A percentile compares a stretch with the other conserved stretches of the same genome.
These are phyloP conservation scores for Mesochorus sp. DNA, from an alignment of 2,888 invertebrate species.

Conservation along the genomic window DNA sequence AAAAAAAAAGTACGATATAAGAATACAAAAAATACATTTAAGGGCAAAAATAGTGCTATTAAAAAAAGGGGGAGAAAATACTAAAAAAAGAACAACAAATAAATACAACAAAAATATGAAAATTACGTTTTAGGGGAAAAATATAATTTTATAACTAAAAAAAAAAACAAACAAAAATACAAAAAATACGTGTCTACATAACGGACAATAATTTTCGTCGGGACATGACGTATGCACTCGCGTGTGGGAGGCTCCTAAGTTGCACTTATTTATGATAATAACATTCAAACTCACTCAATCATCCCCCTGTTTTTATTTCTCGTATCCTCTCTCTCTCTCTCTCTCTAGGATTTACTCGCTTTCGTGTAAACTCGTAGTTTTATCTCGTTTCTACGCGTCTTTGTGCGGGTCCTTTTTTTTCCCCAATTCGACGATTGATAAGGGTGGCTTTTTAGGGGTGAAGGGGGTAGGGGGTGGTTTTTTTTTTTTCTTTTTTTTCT, in stretches of 20 bases:
- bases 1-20: no score
- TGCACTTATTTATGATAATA: no score
- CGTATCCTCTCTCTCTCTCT: neutral
- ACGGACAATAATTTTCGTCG: constrained; percentile 56
- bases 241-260: no score
- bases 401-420: neutral
- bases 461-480: no score
- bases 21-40: no score
- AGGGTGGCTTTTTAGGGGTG: neutral
- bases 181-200: constrained; percentile 58
- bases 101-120: neutral
- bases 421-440: constrained; percentile 1
- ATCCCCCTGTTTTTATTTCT: no score
- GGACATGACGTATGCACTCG: no score
- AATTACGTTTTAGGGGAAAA: neutral
- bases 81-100: neutral
- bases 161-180: neutral
- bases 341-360: constrained; percentile 17
- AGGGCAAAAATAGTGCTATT: no score
- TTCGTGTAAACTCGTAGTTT: constrained; percentile 23
- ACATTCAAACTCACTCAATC: no score
- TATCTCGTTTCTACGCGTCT: constrained; percentile 8
- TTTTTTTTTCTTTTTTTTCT: no score
- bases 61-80: constrained; percentile 25
- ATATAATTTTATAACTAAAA: no score